Conservation (phyloP, 2,888 invertebrate genomes). For the Conchocele bisecta region DNA sequence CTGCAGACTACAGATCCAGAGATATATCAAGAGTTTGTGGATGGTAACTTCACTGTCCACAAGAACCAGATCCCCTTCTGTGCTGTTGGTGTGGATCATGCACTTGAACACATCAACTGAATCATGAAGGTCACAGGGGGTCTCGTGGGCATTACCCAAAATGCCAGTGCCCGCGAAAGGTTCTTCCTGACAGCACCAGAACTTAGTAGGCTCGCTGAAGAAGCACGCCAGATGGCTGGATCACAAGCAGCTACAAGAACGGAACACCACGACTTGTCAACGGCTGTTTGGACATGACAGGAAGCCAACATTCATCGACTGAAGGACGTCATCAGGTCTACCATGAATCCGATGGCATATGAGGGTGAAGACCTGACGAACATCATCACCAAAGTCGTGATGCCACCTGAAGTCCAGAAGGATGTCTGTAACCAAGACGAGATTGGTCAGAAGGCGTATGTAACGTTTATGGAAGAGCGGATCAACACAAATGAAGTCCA, state of each 20-base stretch:
- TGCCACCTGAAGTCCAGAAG: conserved; percentile 6
- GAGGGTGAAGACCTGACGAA: conserved; percentile 5
- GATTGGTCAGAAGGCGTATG: not conserved
- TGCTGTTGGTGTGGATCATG: too few species aligned
- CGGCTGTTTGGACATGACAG: not conserved
- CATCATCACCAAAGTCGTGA: conserved; percentile 13
- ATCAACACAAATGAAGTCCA: not conserved
- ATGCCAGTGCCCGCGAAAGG: not conserved
- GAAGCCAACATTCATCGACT: not conserved
- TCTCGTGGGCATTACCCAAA: not conserved
- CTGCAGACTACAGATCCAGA: too few species aligned
- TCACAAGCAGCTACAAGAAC: not conserved
- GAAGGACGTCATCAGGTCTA: not conserved
- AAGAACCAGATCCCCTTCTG: too few species aligned
- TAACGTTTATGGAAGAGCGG: conserved; percentile 1
- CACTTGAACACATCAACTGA: too few species aligned
- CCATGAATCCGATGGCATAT: not conserved
- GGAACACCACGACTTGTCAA: not conserved
- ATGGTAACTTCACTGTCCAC: too few species aligned
- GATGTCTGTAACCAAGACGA: not conserved
- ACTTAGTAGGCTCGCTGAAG: not conserved
- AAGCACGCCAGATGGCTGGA: not conserved
- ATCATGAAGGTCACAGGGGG: too few species aligned
- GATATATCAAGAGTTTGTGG: too few species aligned
- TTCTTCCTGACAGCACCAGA: not conserved